Base-by-base conservation (phyloP, 2,113 vertebrate species). In the Colossoma macropomum region DNA sequence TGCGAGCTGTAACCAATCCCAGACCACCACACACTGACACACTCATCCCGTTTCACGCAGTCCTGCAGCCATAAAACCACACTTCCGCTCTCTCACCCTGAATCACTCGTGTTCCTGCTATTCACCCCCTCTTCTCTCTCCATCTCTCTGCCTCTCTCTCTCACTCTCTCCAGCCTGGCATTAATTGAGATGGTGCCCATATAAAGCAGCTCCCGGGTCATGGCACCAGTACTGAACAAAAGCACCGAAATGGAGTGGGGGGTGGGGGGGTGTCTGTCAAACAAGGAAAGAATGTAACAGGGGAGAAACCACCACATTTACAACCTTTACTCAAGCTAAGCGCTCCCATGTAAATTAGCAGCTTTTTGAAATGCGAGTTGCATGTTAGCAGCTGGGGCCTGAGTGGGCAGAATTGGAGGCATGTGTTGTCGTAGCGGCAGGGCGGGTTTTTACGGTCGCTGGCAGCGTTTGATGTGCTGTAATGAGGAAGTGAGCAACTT, bases 401-500 rank as follows among this genome's bases (percentile, higher is more conserved):
- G 93, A 94, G 93, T 92, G 93, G 93, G 87, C 92, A 91, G 95
- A 96, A 95, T 95, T 95, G 93, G 87, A 96, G 93, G 93, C 94
- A 95, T 95, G 95, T 96, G 96, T 97, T 96, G 94, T 93, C 94
- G 90, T 87, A 92, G 86, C 90, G 90, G 91, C 86, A 92, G 92
- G 93, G 91, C 92, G 90, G 90, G 93, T 97, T 97, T 59, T 62
- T 96, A 96, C 95, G 96, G 94, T 95, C 93, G 91, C 90, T 92
- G 94, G 94, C 90, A 88, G 91, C 91, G 93, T 95, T 96, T 96
- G 96, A 95, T 95, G 95, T 95, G 92, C 89, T 92, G 95, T 94
- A 95, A 97, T 98, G 96, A 96, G 91, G 93, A 95, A 94, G 93
- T 95, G 95, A 96, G 95, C 94, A 92, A 96, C 95, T 96, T 96